Conservation (phyloP, 2,113 vertebrate genomes). For the Hippocampus barbouri region DNA sequence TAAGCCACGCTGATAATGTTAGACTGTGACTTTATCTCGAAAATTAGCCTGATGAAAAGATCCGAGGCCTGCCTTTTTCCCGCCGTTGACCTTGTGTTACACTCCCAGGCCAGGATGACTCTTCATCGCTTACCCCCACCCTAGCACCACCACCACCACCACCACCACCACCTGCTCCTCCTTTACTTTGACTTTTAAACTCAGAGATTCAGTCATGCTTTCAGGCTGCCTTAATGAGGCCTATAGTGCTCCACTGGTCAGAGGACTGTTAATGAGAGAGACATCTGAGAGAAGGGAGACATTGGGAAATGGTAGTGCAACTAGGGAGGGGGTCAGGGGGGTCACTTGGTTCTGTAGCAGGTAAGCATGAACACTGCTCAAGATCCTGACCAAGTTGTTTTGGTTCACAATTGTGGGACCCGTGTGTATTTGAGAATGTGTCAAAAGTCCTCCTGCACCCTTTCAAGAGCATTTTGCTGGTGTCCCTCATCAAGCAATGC, state of each 20-base stretch:
- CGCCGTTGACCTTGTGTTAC: conserved; percentile 47
- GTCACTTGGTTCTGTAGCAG: conserved; percentile 48
- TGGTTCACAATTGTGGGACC: conserved; percentile 59
- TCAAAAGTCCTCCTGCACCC: conserved; percentile 75
- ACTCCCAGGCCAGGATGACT: conserved; percentile 55
- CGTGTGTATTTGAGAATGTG: conserved; percentile 20
- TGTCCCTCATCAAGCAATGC: conserved; percentile 83
- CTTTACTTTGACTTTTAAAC: conserved; percentile 62
- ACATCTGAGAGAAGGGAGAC: conserved; percentile 50
- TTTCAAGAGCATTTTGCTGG: conserved; percentile 85
- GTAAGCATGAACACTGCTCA: conserved; percentile 72
- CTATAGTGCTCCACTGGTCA: conserved; percentile 46
- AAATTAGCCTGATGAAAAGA: conserved; percentile 51
- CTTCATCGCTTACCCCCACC: conserved; percentile 28
- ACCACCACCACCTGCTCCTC: conserved; percentile 45
- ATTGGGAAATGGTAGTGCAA: conserved; percentile 20
- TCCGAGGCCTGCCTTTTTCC: conserved; percentile 27
- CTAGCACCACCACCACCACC: not conserved
- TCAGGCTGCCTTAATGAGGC: conserved; percentile 67
- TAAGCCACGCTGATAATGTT: conserved; percentile 38
- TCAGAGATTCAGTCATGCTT: conserved; percentile 52
- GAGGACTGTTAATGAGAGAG: conserved; percentile 68
- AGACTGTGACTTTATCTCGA: conserved; percentile 56
- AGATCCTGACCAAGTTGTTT: conserved; percentile 71
- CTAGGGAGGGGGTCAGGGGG: conserved; percentile 13